Conservation (phyloP, 2,113 vertebrate genomes). For the Excalfactoria chinensis region DNA sequence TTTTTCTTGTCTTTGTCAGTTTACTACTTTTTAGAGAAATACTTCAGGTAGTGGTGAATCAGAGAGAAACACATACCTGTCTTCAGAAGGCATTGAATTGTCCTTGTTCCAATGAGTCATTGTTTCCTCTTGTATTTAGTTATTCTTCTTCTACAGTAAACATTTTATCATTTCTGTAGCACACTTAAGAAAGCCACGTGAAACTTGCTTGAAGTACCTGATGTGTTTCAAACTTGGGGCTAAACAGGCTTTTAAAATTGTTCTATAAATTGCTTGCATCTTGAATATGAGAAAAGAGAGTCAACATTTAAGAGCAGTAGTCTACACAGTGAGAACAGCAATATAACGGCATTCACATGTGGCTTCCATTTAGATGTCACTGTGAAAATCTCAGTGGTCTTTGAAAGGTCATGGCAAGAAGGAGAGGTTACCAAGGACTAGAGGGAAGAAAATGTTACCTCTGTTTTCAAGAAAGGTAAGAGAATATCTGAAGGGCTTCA, state of each 20-base stretch:
- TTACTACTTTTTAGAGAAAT: neutral
- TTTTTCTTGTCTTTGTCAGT: constrained; percentile 8
- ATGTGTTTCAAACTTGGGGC: neutral
- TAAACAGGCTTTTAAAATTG: neutral
- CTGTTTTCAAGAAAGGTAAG: neutral
- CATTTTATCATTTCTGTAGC: neutral
- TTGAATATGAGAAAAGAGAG: neutral
- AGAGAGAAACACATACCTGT: neutral
- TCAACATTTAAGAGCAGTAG: neutral
- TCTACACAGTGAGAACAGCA: neutral
- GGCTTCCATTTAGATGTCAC: neutral
- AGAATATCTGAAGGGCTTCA: neutral
- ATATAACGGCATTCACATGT: neutral
- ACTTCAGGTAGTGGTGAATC: neutral
- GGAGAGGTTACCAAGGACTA: neutral
- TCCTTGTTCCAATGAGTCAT: neutral
- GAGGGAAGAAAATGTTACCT: neutral
- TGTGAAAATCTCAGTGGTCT: neutral
- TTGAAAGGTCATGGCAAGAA: neutral
- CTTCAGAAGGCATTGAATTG: neutral
- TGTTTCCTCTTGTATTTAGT: neutral
- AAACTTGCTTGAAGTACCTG: neutral
- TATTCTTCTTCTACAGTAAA: neutral
- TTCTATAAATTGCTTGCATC: neutral
- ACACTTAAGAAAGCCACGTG: neutral